Evolutionary conservation across 1,140 invertebrate species (phyloP).

Genomic region (Psilanteris sp.): DNA sequence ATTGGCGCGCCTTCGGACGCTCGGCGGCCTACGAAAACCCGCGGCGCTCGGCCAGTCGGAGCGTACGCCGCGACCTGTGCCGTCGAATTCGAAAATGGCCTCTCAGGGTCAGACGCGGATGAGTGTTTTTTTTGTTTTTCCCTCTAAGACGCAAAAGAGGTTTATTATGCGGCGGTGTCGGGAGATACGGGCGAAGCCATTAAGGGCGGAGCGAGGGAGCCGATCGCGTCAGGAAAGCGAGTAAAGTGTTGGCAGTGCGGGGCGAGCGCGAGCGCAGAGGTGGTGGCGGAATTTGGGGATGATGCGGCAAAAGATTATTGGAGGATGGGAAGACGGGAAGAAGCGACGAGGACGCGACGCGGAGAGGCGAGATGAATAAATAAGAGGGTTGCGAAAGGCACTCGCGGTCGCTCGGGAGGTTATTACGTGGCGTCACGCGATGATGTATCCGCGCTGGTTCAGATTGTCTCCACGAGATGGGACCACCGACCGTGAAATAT

Average conservation of each 20-base stretch:
- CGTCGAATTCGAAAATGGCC: too few species aligned
- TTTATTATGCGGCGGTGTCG: conserved; percentile 51
- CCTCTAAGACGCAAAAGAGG: conserved; percentile 34
- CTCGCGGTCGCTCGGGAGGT: conserved; percentile 67
- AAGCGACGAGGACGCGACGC: conserved; percentile 72
- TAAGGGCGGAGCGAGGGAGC: conserved; percentile 59
- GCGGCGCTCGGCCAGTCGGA: too few species aligned
- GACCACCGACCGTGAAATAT: conserved; percentile 80
- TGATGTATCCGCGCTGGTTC: conserved; percentile 79
- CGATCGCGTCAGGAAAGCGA: conserved; percentile 49
- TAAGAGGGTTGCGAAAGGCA: conserved; percentile 79
- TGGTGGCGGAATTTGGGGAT: conserved; percentile 60
- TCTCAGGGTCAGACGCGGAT: too few species aligned
- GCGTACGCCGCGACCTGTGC: too few species aligned
- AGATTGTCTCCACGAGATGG: conserved; percentile 80
- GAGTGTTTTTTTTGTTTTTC: too few species aligned
- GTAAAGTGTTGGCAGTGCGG: conserved; percentile 59
- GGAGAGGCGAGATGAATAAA: conserved; percentile 80
- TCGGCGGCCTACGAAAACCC: not conserved
- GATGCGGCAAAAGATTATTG: conserved; percentile 53
- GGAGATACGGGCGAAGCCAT: conserved; percentile 49
- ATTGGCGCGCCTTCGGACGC: too few species aligned
- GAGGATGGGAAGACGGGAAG: conserved; percentile 40
- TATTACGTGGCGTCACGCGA: conserved; percentile 79
- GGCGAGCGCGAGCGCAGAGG: conserved; percentile 26